Base-by-base conservation (phyloP, 2,797 vertebrate genomes). In the Darevskia mixta region DNA sequence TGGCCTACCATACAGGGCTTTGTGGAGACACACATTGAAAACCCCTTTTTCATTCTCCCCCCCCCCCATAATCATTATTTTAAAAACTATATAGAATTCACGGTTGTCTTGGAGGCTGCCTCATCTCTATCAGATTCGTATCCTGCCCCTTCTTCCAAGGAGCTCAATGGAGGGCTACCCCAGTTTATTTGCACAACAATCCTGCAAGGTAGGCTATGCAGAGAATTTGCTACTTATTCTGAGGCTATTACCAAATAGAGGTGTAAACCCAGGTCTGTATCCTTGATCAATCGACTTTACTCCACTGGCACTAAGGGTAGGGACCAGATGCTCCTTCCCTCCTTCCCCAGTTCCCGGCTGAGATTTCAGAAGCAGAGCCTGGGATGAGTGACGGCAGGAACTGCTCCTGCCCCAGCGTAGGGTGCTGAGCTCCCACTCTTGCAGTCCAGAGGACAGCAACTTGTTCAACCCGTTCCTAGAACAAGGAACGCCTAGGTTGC, bases 391-490 rank as follows among this genome's bases (percentile, higher is more conserved):
- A 76, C 20, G 18, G 38, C n/a, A 32, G 61, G 27, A 58, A 55
- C 43, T 32, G 11, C 5, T 69, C 45, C 25, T 3, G 13, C 38
- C 23, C 13, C 43, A 41, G 11, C 2, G 61, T 35, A 32, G 82
- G 66, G 64, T 88, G 69, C 49, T 64, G 2, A 3, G 17, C 23
- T 79, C 45, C 45, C 81, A 77, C 13, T 23, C 17, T 35, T 32
- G n/a, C 41, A 49, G 38, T 43, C 58, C 66, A 10, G 49, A 64
- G 55, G 38, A 69, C 32, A 25, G 27, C 82, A 90, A 83, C 89
- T 79, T 17, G 85, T 38, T 73, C 75, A 83, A 84, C 89, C 67
- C 79, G 89, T 79, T 87, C 58, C 58, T 27, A 17, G 35, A 25
- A 4, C 13, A 1, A 61, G 76, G 29, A 61, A 66, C n/a, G 27